Evolutionary conservation across 2,888 invertebrate species (phyloP).

Genomic region (Luperina testacea): DNA sequence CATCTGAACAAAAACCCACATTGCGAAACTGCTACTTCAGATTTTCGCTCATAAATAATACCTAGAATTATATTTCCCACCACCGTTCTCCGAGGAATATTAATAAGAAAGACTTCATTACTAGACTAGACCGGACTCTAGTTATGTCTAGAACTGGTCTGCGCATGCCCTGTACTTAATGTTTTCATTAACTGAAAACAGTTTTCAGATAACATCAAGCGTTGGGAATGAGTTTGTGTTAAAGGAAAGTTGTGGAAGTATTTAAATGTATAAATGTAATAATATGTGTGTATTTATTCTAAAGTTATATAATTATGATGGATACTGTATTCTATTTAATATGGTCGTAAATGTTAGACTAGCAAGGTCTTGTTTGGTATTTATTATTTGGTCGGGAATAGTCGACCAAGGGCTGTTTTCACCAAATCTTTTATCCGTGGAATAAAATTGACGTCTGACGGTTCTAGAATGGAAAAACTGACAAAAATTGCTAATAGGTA

Average conservation of each 20-base stretch:
- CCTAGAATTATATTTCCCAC: conserved; percentile 3
- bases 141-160: conserved; percentile 28
- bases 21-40: conserved; percentile 3
- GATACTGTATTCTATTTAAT: too few relatives aligned
- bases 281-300: background rate
- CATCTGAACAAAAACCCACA: background rate
- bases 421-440: background rate
- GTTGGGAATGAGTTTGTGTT: conserved; percentile 35
- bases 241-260: background rate
- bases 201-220: conserved; percentile 48
- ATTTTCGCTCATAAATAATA: conserved; percentile 19
- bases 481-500: background rate
- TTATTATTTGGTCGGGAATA: background rate
- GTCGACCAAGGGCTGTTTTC: background rate
- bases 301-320: too few relatives aligned
- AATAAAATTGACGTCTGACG: background rate
- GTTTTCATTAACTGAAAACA: conserved; percentile 56
- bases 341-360: too few relatives aligned
- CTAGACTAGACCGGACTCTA: conserved; percentile 13
- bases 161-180: conserved; percentile 31
- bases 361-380: background rate
- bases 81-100: conserved; percentile 35
- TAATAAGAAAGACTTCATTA: conserved; percentile 45
- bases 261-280: background rate
- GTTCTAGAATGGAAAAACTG: background rate